Conservation (phyloP, 2,797 vertebrate genomes). For the Mycteria americana region DNA sequence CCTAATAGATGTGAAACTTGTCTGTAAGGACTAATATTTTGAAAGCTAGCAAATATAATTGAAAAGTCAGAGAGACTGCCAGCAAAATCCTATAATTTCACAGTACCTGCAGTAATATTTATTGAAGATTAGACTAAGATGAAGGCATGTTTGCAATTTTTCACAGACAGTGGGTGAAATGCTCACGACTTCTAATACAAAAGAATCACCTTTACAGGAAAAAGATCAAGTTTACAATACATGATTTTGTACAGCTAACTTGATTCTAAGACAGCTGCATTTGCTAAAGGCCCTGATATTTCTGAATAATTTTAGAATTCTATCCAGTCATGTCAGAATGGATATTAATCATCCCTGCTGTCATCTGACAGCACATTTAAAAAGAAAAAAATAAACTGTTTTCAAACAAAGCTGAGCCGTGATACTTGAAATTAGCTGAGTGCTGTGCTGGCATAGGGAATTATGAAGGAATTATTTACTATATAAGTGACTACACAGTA, state of each 20-base stretch:
- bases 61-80: not conserved
- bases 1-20: not conserved
- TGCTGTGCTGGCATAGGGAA: not conserved
- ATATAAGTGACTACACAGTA: not conserved
- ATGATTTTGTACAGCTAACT: not conserved
- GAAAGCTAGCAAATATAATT: not conserved
- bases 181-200: not conserved
- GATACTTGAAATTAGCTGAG: not conserved
- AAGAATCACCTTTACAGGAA: not conserved
- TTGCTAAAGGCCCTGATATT: not conserved
- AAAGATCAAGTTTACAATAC: not conserved
- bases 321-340: not conserved
- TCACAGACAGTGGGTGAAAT: not conserved
- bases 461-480: not conserved
- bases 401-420: constrained; percentile 3
- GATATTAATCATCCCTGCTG: not conserved
- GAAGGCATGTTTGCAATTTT: not conserved
- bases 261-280: not conserved
- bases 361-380: not conserved
- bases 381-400: not conserved
- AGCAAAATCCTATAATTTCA: not conserved
- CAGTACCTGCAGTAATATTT: not conserved
- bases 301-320: not conserved
- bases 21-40: not conserved
- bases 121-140: not conserved